phyloP scores from a whole-genome alignment of 2,797 vertebrate species.

The Synaphobranchus kaupii region DNA sequence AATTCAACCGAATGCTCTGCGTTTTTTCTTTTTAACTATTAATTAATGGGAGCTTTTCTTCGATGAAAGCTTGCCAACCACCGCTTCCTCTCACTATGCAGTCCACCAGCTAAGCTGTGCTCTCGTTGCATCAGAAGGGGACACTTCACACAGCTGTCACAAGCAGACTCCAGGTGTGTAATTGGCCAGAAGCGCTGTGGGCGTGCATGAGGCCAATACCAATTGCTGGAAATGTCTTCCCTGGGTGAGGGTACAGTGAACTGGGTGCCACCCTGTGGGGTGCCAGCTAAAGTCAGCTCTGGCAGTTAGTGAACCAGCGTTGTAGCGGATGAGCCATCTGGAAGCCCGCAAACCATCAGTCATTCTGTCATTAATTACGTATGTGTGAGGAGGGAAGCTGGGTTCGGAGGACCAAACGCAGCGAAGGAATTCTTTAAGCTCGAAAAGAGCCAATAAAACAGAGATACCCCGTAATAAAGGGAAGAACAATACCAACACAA shows the following conservation, averaged over 20 bases:
- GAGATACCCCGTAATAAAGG: too few species aligned
- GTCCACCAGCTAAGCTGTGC: not conserved
- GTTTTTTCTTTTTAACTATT: not conserved
- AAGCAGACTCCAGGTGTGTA: not conserved
- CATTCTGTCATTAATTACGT: slow-evolving; percentile 11
- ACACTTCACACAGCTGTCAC: not conserved
- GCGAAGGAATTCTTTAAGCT: too few species aligned
- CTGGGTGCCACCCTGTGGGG: not conserved
- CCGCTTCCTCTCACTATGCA: not conserved
- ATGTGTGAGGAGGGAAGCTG: too few species aligned
- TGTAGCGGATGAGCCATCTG: not conserved
- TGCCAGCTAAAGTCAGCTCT: not conserved
- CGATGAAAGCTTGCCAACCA: not conserved
- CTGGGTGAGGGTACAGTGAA: not conserved
- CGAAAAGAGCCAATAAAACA: too few species aligned
- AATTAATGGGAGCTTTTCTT: not conserved
- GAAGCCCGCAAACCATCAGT: not conserved
- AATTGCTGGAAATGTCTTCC: not conserved
- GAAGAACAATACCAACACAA: too few species aligned
- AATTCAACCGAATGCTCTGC: not conserved
- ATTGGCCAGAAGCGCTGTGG: not conserved
- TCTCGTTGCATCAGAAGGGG: not conserved
- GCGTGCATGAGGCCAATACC: not conserved
- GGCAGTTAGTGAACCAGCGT: not conserved
- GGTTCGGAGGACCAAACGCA: too few species aligned